Percentiles rank a stretch among this genome's conserved stretches.
Evolutionary conservation across 1,140 invertebrate genomes (phyloP).

Genomic region (Coptotermes formosanus): DNA sequence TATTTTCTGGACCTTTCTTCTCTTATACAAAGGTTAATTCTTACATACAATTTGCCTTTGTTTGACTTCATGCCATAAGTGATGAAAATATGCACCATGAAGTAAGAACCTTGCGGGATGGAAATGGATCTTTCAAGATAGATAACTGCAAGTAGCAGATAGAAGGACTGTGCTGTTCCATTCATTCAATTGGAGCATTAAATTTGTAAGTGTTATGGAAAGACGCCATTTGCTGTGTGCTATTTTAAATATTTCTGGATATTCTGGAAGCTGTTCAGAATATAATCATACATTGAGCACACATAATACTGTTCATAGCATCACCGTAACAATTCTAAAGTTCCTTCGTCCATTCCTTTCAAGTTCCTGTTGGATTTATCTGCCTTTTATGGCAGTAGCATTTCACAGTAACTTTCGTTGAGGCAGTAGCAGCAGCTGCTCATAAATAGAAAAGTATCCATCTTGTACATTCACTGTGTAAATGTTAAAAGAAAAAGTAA

Average conservation of each 20-base stretch:
- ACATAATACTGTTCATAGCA: not conserved
- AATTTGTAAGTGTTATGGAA: not conserved
- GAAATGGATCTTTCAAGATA: not conserved
- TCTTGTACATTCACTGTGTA: not conserved
- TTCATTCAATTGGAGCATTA: not conserved
- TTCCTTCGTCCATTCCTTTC: slow-evolving; percentile 15
- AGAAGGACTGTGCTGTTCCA: not conserved
- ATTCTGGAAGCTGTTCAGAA: not conserved
- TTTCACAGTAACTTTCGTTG: not conserved
- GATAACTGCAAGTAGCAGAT: not conserved
- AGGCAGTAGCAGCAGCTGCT: not conserved
- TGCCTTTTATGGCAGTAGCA: not conserved
- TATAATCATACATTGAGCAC: not conserved
- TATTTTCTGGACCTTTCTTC: too few relatives aligned
- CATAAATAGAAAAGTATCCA: not conserved
- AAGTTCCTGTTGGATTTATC: not conserved
- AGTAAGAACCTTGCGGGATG: not conserved
- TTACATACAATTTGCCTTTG: too few relatives aligned
- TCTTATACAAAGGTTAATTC: too few relatives aligned
- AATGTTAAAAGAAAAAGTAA: not conserved
- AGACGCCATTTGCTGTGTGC: not conserved
- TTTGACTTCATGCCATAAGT: too few relatives aligned
- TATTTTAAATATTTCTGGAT: not conserved
- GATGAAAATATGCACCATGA: not conserved
- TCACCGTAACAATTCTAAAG: slow-evolving; percentile 25